phyloP scores from a whole-genome alignment of 2,888 invertebrate species.

The Tetragnatha montana region DNA sequence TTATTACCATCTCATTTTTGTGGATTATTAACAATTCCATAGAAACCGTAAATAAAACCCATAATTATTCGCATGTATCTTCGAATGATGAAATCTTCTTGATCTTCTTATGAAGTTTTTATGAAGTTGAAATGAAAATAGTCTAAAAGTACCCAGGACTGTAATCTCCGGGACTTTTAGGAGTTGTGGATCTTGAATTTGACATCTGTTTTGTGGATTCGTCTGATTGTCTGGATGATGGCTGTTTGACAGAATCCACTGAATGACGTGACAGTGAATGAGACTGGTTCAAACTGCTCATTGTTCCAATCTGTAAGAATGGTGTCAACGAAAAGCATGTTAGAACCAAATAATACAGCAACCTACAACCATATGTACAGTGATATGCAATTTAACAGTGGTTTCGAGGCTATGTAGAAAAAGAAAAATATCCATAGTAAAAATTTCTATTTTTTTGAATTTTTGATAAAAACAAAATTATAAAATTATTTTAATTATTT shows the following conservation, averaged over 20 bases:
- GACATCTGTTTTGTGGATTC: slow-evolving; percentile 48
- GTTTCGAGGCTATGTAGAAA: too few relatives aligned
- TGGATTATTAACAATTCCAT: too few relatives aligned
- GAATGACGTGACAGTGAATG: slow-evolving; percentile 72
- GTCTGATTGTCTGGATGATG: slow-evolving; percentile 49
- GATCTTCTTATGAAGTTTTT: too few relatives aligned
- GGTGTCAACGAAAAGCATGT: not conserved
- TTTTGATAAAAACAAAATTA: too few relatives aligned
- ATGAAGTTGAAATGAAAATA: too few relatives aligned
- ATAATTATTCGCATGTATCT: too few relatives aligned
- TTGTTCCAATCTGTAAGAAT: slow-evolving; percentile 70
- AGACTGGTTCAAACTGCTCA: slow-evolving; percentile 72
- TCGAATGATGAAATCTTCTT: too few relatives aligned
- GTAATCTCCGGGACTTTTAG: slow-evolving; percentile 60
- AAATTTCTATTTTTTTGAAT: too few relatives aligned
- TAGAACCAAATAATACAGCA: not conserved
- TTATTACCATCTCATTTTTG: too few relatives aligned
- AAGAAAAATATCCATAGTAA: too few relatives aligned
- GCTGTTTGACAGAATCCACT: slow-evolving; percentile 71
- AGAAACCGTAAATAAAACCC: too few relatives aligned
- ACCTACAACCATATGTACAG: not conserved
- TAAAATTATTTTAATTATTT: too few relatives aligned
- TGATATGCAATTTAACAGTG: not conserved
- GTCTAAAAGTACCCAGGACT: slow-evolving; percentile 18
- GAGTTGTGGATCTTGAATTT: slow-evolving; percentile 55